Evolutionary conservation across 2,797 vertebrate species (phyloP), one percentile per base, ranked within the genome.

Genomic region (Mormyrus proboscirostris): DNA sequence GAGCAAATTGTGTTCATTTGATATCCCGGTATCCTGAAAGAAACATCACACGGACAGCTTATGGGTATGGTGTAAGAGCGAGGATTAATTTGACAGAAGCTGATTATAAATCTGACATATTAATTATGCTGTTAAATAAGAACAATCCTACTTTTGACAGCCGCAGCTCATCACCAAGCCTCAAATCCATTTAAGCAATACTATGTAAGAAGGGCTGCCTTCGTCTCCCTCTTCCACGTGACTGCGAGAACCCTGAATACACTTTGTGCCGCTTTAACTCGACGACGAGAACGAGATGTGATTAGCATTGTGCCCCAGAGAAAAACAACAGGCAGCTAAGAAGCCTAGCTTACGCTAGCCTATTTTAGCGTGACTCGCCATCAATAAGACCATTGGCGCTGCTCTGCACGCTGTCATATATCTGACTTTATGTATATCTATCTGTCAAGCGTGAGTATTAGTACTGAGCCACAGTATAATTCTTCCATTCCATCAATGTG

Each of bases 101-200:
- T 82, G 76, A 82, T 82, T 47, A 47, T 82, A 47, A 82, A 47
- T 82, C 76, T 44, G 76, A 82, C 41, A 47, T 9, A 47, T 82
- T 82, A 82, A 44, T 82, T 82, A 82, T 82, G 76, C 76, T 47
- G 76, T 82, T 82, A 82, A 47, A 82, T 82, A 82, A 44, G 76
- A 73, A 73, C 69, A 73, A 73, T 38, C 69, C 69, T 38, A 38
- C 12, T 38, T 38, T 73, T 73, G 76, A 82, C 76, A 82, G 73
- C 41, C 2, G 16, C 73, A 44, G 41, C 76, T 19, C 29, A 47
- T 47, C 38, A 82, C 16, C 19, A 1, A 4, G 76, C 38, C 16
- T 82, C 76, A 82, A 47, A 47, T 44, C 76, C 76, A 47, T 82
- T 19, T 22, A 6, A 82, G 41, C 47, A 47, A 82, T 82, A 44